Evolutionary conservation across 2,888 invertebrate genomes (phyloP).

Genomic region (Eilema sororculum): DNA sequence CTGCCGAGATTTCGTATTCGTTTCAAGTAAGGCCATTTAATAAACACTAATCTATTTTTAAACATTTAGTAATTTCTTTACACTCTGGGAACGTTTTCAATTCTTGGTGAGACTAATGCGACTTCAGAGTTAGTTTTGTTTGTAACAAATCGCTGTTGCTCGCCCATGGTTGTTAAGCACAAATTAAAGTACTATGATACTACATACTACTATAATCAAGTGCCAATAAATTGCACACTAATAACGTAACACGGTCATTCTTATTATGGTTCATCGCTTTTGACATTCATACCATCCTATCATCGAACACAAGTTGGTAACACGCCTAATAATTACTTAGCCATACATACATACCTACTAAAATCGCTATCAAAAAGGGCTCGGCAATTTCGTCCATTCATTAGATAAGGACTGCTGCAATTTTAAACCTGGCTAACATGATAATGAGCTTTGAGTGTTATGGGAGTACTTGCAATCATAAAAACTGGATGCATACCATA

Average conservation of each 20-base stretch:
- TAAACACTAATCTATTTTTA: conserved; percentile 87
- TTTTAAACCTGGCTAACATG: conserved; percentile 78
- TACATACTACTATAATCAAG: conserved; percentile 67
- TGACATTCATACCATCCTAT: conserved; percentile 86
- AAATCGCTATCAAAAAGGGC: conserved; percentile 84
- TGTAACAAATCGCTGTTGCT: conserved; percentile 79
- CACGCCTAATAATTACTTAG: conserved; percentile 80
- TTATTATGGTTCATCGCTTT: conserved; percentile 86
- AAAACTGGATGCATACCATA: conserved; percentile 67
- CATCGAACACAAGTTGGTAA: conserved; percentile 80
- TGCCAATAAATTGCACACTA: conserved; percentile 82
- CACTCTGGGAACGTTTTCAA: conserved; percentile 83
- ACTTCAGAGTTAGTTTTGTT: conserved; percentile 80
- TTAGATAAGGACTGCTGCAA: conserved; percentile 80
- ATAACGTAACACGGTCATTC: conserved; percentile 86
- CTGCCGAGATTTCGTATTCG: conserved; percentile 86
- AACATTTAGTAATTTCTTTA: conserved; percentile 87
- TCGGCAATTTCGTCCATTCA: conserved; percentile 76
- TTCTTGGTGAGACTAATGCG: conserved; percentile 84
- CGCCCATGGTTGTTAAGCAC: conserved; percentile 64
- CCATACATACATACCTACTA: conserved; percentile 76
- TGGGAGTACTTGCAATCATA: conserved; percentile 67
- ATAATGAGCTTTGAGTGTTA: conserved; percentile 74
- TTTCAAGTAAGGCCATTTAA: conserved; percentile 87
- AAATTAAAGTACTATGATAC: conserved; percentile 59